Percentiles rank a stretch among this genome's conserved stretches.
These are phyloP conservation scores for Hippocampus kuda DNA, from an alignment of 2,797 vertebrate genomes.

Conservation along the genomic window DNA sequence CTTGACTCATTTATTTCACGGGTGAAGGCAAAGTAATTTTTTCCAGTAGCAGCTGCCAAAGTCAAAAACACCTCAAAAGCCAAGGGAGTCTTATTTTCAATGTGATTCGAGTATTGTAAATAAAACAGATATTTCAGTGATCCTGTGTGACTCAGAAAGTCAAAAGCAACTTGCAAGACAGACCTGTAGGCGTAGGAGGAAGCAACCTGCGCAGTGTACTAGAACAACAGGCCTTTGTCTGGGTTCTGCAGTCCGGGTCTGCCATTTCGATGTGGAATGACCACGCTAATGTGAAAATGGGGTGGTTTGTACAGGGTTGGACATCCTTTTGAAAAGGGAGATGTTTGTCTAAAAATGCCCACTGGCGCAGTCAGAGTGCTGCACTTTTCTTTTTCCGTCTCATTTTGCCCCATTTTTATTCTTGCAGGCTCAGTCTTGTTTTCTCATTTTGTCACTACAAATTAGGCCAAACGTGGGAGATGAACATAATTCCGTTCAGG, in stretches of 20 bases:
- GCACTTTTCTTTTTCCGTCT: conserved; percentile 6
- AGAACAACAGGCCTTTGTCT: conserved; percentile 65
- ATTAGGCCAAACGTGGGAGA: conserved; percentile 3
- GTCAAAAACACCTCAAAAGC: not conserved
- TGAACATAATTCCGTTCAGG: conserved; percentile 6
- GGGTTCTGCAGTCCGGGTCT: conserved; percentile 33
- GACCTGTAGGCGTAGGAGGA: conserved; percentile 45
- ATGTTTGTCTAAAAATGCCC: conserved; percentile 57
- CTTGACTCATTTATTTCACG: not conserved
- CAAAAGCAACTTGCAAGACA: conserved; percentile 11
- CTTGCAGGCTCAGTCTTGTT: conserved; percentile 4
- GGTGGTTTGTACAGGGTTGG: conserved; percentile 37
- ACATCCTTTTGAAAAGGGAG: conserved; percentile 43
- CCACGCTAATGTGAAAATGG: conserved; percentile 48
- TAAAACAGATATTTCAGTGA: not conserved
- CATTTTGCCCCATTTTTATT: conserved; percentile 9
- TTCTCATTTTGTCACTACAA: conserved; percentile 4
- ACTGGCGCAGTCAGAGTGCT: conserved; percentile 26
- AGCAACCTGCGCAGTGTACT: conserved; percentile 26
- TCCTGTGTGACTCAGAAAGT: not conserved
- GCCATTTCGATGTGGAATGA: conserved; percentile 59
- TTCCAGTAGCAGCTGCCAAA: not conserved
- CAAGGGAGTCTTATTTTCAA: not conserved
- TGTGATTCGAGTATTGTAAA: not conserved
- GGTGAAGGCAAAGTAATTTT: not conserved